Base-by-base conservation (phyloP, 2,113 vertebrate genomes). In the Rhombomys opimus region DNA sequence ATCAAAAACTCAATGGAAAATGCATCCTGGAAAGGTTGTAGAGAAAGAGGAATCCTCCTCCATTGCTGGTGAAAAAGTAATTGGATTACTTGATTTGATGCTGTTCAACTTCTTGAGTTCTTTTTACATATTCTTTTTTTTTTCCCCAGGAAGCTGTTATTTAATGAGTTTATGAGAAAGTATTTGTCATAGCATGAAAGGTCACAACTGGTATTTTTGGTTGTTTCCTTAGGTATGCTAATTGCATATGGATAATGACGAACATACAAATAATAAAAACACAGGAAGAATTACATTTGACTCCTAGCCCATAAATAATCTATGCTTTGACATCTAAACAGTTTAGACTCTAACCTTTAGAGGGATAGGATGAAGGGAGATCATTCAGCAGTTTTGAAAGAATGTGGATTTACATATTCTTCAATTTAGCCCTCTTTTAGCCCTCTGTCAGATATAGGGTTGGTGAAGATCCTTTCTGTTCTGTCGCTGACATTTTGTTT, bases 181-280 rank as follows among this genome's bases (percentile, higher is more conserved):
- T 50, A 11, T 90, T 73, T 93, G 38, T 20, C 38, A 38, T 20
- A 73, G 27, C 84, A 14, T 61, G 22, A 4, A 30, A 35, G 32
- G 8, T 50, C 68, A 65, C 32, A 87, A 68, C 61, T 75, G 27
- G 72, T 68, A 90, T 23, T 61, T 87, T 94, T 35, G 13, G 32
- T 92, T 38, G 73, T 63, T 81, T 93, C 22, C 12, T 63, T 68
- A 86, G 86, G 30, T 67, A 50, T 93, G 54, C 0, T 77, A 81
- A 54, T 67, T 92, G 57, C 68, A 50, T n/a, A 4, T 78, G 57
- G 41, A 68, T 68, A 46, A 93, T 20, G 73, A n/a, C n/a, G n/a
- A n/a, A 94, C 9, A 65, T 54, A 57, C 3, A 91, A 50, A 89
- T 78, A 81, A 23, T 68, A 68, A 96, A 90, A 89, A 75, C 76